Base-by-base conservation (phyloP, 2,888 invertebrate genomes). In the Hyppa rectilinea region DNA sequence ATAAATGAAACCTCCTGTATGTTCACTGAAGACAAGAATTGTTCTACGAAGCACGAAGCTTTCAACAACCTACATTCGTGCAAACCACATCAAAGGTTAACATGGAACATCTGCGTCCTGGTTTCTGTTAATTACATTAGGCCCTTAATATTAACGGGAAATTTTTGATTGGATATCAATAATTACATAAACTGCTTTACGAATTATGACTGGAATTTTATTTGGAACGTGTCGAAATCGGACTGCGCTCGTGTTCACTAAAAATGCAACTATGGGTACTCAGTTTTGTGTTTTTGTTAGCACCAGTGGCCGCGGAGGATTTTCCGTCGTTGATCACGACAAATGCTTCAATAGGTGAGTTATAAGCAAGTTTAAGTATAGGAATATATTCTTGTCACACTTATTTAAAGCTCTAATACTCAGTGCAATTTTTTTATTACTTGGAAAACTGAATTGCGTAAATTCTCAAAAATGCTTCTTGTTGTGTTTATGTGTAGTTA, bases 261-360 rank as follows among this genome's bases (percentile, higher is more conserved):
- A 93, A 88, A 76, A 96, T 95, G 94, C 86, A 84, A 81, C 43
- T 88, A 87, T 93, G 91, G 90, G 31, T 87, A 53, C 53, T 89
- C 45, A 71, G 86, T 69, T 76, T 91, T 23, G 64, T 91, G 45
- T 90, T 78, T 86, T 63, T 90, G 50, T 82, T 89, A 71, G 77
- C 84, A 66, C 70, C 80, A 14, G 92, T 87, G 52, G 74, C 52
- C 2, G 91, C 88, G n/a, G 96, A 97, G 90, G 97, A 97, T 83
- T 97, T 97, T 92, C 97, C 98, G 4, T 97, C 98, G 0, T 92
- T 98, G 78, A 96, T 97, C 2, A 97, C 97, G 14, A 96, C 97
- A 20, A 98, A 98, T 90, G 97, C 97, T 9, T 97, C 97, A 1
- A 96, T 98, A 89, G 98, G 98, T 98, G 93, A 93, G 92, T 65